Evolutionary conservation across 2,113 vertebrate species (phyloP).

Genomic region (Osmerus eperlanus): DNA sequence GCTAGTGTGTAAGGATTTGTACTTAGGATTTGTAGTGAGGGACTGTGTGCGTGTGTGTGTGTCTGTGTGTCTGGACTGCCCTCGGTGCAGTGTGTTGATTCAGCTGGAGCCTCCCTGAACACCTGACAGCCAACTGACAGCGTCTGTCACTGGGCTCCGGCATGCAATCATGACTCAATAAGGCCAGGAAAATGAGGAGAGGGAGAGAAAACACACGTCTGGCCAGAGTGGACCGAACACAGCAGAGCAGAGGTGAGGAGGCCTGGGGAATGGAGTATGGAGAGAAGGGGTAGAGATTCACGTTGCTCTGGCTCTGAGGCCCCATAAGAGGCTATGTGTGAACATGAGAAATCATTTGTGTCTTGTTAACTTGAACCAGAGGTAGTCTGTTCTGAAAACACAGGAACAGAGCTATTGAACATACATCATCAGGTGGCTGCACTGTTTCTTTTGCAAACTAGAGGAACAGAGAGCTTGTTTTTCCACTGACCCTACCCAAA

Average conservation of each 20-base stretch:
- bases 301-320: slow-evolving; percentile 36
- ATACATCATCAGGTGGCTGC: slow-evolving; percentile 7
- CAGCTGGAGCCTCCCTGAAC: slow-evolving; percentile 64
- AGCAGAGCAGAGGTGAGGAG: slow-evolving; percentile 47
- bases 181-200: slow-evolving; percentile 55
- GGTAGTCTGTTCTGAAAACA: slow-evolving; percentile 29
- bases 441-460: slow-evolving; percentile 9
- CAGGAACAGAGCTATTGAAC: slow-evolving; percentile 6
- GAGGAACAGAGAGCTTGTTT: slow-evolving; percentile 1
- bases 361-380: slow-evolving; percentile 28
- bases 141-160: slow-evolving; percentile 55
- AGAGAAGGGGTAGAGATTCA: slow-evolving; percentile 9
- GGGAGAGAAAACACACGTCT: slow-evolving; percentile 35
- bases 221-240: slow-evolving; percentile 26
- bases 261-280: slow-evolving; percentile 39
- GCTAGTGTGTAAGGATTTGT: too few species aligned
- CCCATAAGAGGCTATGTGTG: slow-evolving; percentile 50
- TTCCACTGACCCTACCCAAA: slow-evolving; percentile 28
- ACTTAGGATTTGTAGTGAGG: background rate
- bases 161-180: slow-evolving; percentile 70
- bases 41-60: slow-evolving; percentile 8
- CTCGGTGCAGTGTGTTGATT: slow-evolving; percentile 63
- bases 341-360: slow-evolving; percentile 52
- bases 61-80: slow-evolving; percentile 18
- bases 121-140: slow-evolving; percentile 68